Base-by-base conservation (phyloP, 2,888 invertebrate species). In the Tridacna crocea region DNA sequence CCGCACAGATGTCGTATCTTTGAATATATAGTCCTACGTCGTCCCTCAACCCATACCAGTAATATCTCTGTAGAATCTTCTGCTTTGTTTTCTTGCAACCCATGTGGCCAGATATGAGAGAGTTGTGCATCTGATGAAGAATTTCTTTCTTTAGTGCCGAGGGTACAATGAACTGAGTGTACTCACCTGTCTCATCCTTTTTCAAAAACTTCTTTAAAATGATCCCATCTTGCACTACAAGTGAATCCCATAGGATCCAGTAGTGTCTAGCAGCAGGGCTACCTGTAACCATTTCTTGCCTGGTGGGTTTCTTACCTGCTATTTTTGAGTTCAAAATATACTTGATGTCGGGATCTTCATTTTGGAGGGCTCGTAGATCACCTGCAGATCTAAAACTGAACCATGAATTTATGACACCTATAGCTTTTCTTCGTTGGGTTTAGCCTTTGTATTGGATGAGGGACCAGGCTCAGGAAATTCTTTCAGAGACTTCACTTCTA, bases 261-360 rank as follows among this genome's bases (percentile, higher is more conserved):
- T 78, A 82, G 22, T 82, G 82, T 22, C 82, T 19, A 3, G 70
- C 26, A 0, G 47, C 81, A 22, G 77, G 77, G 46, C 81, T 81
- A 46, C 19, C 12, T 11, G 46, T 22, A n/a, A 46, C 22, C 24
- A 70, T 46, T 10, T 77, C 22, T 3, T 46, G n/a, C 13, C 19
- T 27, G n/a, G 15, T 26, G 55, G 77, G 77, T 46, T 58, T 55
- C 46, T 6, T n/a, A 17, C 48, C 61, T 24, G 26, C 26, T 13
- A 19, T 11, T 46, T 60, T 70, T 4, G 77, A 68, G 11, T 55
- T 36, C 8, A 70, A 26, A 11, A 77, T 70, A 6, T 17, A 8
- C 10, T 15, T 15, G 26, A 77, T 77, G 24, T 70, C 58, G 12
- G 58, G 46, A 24, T 70, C 77, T n/a, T 68, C 46, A 8, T n/a